Conservation (phyloP, 2,797 vertebrate genomes). For the Trichosurus vulpecula region DNA sequence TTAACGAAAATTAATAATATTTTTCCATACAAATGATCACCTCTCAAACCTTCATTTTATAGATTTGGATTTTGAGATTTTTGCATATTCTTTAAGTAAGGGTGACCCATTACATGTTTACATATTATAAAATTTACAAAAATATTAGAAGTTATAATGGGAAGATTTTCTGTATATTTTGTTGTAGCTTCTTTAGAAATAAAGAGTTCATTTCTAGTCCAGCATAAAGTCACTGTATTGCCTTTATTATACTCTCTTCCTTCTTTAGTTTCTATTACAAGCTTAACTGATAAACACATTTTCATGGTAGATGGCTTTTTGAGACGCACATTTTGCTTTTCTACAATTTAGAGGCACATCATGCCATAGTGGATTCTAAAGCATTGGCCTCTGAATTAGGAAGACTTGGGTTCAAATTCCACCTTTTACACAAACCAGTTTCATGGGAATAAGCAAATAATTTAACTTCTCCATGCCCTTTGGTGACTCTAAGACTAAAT, state of each 20-base stretch:
- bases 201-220: not conserved
- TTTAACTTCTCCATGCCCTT: not conserved
- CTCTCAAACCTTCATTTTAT: not conserved
- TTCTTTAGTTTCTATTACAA: not conserved
- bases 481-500: not conserved
- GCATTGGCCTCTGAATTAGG: not conserved
- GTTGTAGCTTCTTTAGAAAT: not conserved
- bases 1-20: not conserved
- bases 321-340: not conserved
- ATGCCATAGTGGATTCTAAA: not conserved
- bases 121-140: not conserved
- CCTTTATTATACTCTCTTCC: not conserved
- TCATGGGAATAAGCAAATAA: not conserved
- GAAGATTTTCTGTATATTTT: not conserved
- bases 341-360: not conserved
- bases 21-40: not conserved
- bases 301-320: conserved; percentile 20
- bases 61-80: not conserved
- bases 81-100: not conserved
- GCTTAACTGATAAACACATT: not conserved
- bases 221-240: not conserved
- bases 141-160: not conserved
- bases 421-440: not conserved
- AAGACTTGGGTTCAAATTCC: not conserved
- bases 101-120: not conserved